Percentiles rank a stretch among this genome's conserved stretches.
Evolutionary conservation across 2,888 invertebrate species (phyloP).

Genomic region (Lagria hirta): DNA sequence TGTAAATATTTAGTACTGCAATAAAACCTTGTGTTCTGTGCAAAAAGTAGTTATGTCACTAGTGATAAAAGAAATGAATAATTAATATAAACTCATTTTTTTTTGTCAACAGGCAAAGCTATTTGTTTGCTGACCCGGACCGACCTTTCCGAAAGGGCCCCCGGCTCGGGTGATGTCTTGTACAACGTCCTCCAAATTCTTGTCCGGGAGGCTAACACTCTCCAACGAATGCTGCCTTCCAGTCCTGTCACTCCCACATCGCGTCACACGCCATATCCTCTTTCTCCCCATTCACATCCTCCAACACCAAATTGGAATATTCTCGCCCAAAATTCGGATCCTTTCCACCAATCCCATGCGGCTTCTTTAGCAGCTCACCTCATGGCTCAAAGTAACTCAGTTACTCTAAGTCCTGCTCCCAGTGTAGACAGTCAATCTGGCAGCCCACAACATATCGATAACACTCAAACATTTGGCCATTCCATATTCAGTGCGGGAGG

Average conservation of each 20-base stretch:
- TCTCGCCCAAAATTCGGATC: constrained; percentile 48
- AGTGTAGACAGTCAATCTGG: constrained; percentile 83
- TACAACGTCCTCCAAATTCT: constrained; percentile 91
- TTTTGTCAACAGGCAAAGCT: constrained; percentile 75
- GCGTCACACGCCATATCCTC: constrained; percentile 68
- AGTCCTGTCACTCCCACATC: constrained; percentile 82
- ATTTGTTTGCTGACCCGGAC: constrained; percentile 85
- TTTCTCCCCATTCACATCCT: constrained; percentile 80
- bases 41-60: neutral
- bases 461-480: constrained; percentile 52
- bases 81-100: constrained; percentile 11
- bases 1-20: too few species aligned
- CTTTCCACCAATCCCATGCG: constrained; percentile 54
- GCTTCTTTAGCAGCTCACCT: constrained; percentile 70
- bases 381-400: constrained; percentile 78
- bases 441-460: constrained; percentile 76
- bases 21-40: too few species aligned
- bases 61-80: constrained; percentile 1
- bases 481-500: constrained; percentile 53
- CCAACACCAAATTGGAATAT: constrained; percentile 74
- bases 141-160: constrained; percentile 88
- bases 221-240: constrained; percentile 78
- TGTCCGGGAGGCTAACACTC: constrained; percentile 75
- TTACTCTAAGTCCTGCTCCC: constrained; percentile 87
- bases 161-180: constrained; percentile 90